Percentiles rank a stretch among this genome's conserved stretches.
phyloP scores from a whole-genome alignment of 2,797 vertebrate genomes.

The Leptatherina wallacei region DNA sequence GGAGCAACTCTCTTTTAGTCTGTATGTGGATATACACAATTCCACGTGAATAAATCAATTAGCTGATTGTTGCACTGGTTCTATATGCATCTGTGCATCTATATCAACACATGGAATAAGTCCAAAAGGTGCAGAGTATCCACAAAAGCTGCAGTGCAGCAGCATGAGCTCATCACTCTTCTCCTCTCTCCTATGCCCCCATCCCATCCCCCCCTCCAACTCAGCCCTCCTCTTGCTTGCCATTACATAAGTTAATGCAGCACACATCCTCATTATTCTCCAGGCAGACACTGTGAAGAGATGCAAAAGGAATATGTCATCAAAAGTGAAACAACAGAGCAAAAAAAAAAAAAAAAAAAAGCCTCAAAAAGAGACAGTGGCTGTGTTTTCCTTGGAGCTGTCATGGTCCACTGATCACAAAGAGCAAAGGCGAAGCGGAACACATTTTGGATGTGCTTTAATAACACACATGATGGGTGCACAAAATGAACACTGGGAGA shows the following conservation, averaged over 20 bases:
- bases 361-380: slow-evolving; percentile 15
- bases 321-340: slow-evolving; percentile 53
- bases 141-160: slow-evolving; percentile 81
- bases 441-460: slow-evolving; percentile 18
- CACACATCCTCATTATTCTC: slow-evolving; percentile 76
- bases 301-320: slow-evolving; percentile 73
- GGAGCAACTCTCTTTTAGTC: neutral
- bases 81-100: slow-evolving; percentile 25
- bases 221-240: slow-evolving; percentile 52
- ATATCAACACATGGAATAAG: slow-evolving; percentile 31
- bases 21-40: neutral
- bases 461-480: slow-evolving; percentile 22
- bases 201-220: slow-evolving; percentile 1
- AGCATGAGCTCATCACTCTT: slow-evolving; percentile 83
- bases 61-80: neutral
- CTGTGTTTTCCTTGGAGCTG: slow-evolving; percentile 23
- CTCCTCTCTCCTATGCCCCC: slow-evolving; percentile 35
- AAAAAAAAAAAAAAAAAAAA: neutral
- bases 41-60: neutral
- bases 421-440: slow-evolving; percentile 24
- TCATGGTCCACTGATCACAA: slow-evolving; percentile 29
- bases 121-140: slow-evolving; percentile 65
- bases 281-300: slow-evolving; percentile 54
- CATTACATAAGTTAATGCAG: slow-evolving; percentile 83
- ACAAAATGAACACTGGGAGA: neutral